A percentile compares a stretch with the other conserved stretches of the same genome.
phyloP scores from a whole-genome alignment of 2,797 vertebrate genomes.

The Prionace glauca region DNA sequence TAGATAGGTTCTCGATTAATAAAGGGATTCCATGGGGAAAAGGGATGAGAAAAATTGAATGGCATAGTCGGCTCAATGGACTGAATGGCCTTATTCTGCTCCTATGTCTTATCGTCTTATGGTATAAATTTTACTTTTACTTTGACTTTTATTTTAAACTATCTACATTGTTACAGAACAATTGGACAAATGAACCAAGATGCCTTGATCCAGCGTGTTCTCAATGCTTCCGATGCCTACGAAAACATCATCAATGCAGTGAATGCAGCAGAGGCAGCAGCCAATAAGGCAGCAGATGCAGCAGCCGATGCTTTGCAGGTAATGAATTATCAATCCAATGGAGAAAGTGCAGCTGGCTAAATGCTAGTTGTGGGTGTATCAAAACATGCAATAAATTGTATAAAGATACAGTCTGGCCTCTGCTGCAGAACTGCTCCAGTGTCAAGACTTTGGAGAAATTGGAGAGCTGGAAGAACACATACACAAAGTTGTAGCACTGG shows the following conservation, averaged over 20 bases:
- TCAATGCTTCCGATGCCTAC: slow-evolving; percentile 78
- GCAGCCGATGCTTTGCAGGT: slow-evolving; percentile 76
- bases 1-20: too few relatives aligned
- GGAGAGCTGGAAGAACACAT: background rate
- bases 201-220: slow-evolving; percentile 69
- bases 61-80: too few relatives aligned
- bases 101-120: too few relatives aligned
- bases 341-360: background rate
- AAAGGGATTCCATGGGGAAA: too few relatives aligned
- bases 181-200: slow-evolving; percentile 69
- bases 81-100: too few relatives aligned
- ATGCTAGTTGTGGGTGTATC: background rate
- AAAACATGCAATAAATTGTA: background rate
- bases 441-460: background rate
- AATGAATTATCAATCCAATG: slow-evolving; percentile 49
- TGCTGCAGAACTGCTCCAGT: background rate
- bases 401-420: background rate
- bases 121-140: too few relatives aligned
- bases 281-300: slow-evolving; percentile 70
- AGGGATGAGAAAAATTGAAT: too few relatives aligned
- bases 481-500: background rate
- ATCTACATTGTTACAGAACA: slow-evolving; percentile 55
- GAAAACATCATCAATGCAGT: slow-evolving; percentile 83
- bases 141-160: background rate
- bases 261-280: slow-evolving; percentile 75